These are phyloP conservation scores for Sander lucioperca DNA, from an alignment of 2,113 vertebrate genomes.

Conservation along the genomic window DNA sequence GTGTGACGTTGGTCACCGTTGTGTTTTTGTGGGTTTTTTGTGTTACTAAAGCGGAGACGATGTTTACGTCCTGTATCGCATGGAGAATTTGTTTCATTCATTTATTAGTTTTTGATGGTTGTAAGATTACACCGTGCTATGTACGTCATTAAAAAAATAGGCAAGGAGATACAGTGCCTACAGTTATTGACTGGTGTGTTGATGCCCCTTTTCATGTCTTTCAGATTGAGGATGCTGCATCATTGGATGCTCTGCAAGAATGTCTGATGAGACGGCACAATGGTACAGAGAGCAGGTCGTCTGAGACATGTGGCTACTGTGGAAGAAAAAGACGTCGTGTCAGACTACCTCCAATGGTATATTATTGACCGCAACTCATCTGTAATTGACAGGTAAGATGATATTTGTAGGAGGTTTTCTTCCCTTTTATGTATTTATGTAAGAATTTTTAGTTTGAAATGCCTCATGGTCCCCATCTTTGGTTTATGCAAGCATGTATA, in stretches of 20 bases:
- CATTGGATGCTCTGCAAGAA: neutral
- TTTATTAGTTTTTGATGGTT: neutral
- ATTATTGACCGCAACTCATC: constrained; percentile 17
- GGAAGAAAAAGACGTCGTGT: neutral
- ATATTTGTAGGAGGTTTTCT: too few species aligned
- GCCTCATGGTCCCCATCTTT: neutral
- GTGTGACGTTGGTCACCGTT: too few species aligned
- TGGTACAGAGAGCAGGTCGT: constrained; percentile 7
- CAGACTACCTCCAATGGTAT: constrained; percentile 33
- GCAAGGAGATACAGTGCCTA: neutral
- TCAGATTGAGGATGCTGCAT: too few species aligned
- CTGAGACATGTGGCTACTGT: neutral
- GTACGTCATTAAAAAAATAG: neutral
- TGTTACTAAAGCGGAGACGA: too few species aligned
- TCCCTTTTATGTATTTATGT: too few species aligned
- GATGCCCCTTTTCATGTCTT: too few species aligned
- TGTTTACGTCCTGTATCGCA: neutral
- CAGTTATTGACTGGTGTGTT: neutral
- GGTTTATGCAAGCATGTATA: too few species aligned
- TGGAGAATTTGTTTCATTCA: neutral
- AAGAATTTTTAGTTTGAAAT: neutral
- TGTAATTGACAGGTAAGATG: constrained; percentile 35
- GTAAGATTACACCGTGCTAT: constrained; percentile 18
- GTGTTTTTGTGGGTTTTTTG: too few species aligned
- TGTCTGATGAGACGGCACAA: constrained; percentile 24